Evolutionary conservation across 2,888 invertebrate species (phyloP), one percentile per base, ranked within the genome.

Genomic region (Oxyscelio sp.): DNA sequence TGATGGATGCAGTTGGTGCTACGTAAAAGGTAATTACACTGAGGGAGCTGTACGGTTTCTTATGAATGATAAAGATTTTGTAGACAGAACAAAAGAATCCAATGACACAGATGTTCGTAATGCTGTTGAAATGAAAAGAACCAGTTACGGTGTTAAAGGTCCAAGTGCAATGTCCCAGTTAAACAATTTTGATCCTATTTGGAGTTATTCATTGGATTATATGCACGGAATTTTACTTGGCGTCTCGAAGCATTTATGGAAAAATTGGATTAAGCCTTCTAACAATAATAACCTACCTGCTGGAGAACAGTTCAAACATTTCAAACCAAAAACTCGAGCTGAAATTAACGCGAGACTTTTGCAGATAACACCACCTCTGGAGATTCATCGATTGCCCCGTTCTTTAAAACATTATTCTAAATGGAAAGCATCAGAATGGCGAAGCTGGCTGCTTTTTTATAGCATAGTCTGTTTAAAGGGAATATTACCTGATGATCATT

Each of bases 141-240:
- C 27, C 4, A 6, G 3, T 27, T 4, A 27, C 6, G 68, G 56
- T 43, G 15, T 70, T n/a, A 70, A 70, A 56, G 70, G 70, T 5
- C 13, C 17, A n/a, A 40, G 43, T 27, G 43, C 17, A 17, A n/a
- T 70, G 43, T n/a, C 15, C 11, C 13, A 19, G n/a, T 45, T 70
- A 21, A 9, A 9, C 19, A 8, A 54, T 56, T 70, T 70, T 45
- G 70, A 70, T 52, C 21, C 43, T 45, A 21, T 70, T 5, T 70
- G 56, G 56, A 22, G 43, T 19, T 70, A 13, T 70, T 19, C 70
- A 27, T 56, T 40, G 2, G 70, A 70, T 11, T 70, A 70, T 17
- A 70, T 70, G 70, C 70, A 70, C 56, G 70, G 70, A n/a, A 11
- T 43, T 19, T 27, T 45, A 19, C 17, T 70, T 5, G 27, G 56